These are phyloP conservation scores for Darevskia mixta DNA, from an alignment of 2,797 vertebrate genomes.

Conservation along the genomic window DNA sequence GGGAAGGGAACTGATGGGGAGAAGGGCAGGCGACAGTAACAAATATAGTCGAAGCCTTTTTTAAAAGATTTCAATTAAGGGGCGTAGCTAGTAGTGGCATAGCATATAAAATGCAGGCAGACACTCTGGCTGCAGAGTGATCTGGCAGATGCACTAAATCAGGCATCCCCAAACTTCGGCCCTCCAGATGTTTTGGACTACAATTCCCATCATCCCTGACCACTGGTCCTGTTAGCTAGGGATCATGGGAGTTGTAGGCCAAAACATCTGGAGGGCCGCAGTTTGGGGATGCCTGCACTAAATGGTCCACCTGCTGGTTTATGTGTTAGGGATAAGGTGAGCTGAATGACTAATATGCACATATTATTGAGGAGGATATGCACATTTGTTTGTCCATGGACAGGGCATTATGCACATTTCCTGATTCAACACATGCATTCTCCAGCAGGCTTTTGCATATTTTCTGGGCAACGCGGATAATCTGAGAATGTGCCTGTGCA, in stretches of 20 bases:
- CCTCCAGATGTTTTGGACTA: too few species aligned
- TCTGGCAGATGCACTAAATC: constrained; percentile 36
- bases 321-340: constrained; percentile 12
- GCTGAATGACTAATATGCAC: constrained; percentile 20
- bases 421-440: too few species aligned
- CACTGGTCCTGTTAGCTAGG: too few species aligned
- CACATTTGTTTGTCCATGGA: too few species aligned
- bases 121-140: constrained; percentile 28
- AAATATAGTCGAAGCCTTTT: constrained; percentile 62
- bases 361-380: neutral
- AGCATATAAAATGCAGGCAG: constrained; percentile 50
- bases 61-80: constrained; percentile 55
- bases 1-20: constrained; percentile 29
- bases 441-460: too few species aligned
- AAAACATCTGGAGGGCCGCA: too few species aligned
- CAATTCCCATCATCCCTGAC: too few species aligned
- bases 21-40: constrained; percentile 46
- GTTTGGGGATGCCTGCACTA: neutral
- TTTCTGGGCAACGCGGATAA: too few species aligned
- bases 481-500: too few species aligned
- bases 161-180: too few species aligned
- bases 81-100: constrained; percentile 36
- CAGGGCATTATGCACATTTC: too few species aligned
- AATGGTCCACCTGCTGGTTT: constrained; percentile 44
- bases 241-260: too few species aligned